A percentile compares a stretch with the other conserved stretches of the same genome.
Conservation (phyloP, 2,888 invertebrate genomes). For the Meliscaeva auricollis region DNA sequence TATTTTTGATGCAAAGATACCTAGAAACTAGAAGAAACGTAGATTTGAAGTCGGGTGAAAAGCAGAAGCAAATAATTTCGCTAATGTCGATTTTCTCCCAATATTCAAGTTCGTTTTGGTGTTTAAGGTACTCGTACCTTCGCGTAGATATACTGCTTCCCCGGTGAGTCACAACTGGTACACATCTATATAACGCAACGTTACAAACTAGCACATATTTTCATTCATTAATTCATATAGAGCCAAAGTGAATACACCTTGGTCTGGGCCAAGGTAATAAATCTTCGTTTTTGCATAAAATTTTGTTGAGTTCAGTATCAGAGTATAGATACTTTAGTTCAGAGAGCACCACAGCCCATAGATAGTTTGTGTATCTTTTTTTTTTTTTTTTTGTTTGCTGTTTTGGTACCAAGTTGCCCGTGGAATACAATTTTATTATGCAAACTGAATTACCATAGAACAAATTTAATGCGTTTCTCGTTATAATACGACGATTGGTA, state of each 20-base stretch:
- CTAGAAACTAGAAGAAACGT: conserved; percentile 1
- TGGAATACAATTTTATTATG: conserved; percentile 56
- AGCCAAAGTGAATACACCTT: conserved; percentile 25
- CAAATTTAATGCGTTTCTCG: conserved; percentile 58
- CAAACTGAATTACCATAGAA: conserved; percentile 58
- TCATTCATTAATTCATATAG: conserved; percentile 63
- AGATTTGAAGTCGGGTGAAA: conserved; percentile 9
- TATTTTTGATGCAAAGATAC: not conserved
- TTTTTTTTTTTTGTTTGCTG: conserved; percentile 3
- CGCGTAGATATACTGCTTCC: no score
- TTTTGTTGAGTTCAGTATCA: conserved; percentile 37
- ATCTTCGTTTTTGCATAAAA: conserved; percentile 70
- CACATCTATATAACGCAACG: conserved; percentile 1
- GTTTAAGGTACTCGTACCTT: no score
- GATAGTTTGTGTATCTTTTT: conserved; percentile 12
- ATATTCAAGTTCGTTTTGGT: not conserved
- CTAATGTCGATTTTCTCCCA: conserved; percentile 51
- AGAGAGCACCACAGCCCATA: conserved; percentile 1
- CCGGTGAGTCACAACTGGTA: no score
- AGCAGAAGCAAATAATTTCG: conserved; percentile 57
- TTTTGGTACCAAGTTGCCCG: conserved; percentile 30
- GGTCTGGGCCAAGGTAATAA: conserved; percentile 73
- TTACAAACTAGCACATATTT: conserved; percentile 42
- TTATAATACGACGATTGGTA: conserved; percentile 58
- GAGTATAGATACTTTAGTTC: not conserved